Evolutionary conservation across 2,113 vertebrate species (phyloP), one percentile per base, ranked within the genome.

Genomic region (Pelobates fuscus): DNA sequence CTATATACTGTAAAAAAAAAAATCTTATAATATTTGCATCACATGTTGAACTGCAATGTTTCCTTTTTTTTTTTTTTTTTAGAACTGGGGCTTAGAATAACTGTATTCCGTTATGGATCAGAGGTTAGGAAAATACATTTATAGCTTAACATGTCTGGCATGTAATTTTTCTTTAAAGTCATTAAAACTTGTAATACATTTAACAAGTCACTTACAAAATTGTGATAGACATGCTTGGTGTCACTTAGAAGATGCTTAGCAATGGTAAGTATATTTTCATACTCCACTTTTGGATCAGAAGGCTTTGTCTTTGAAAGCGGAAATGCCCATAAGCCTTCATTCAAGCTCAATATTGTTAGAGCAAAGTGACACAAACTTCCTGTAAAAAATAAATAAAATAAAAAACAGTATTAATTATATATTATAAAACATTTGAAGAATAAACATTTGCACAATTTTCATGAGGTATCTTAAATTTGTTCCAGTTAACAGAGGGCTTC

Each of bases 131-230:
- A n/a, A n/a, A n/a, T n/a, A n/a, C n/a, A n/a, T n/a, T n/a, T n/a
- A n/a, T n/a, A n/a, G n/a, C n/a, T n/a, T n/a, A n/a, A n/a, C n/a
- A n/a, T n/a, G n/a, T n/a, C n/a, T n/a, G n/a, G n/a, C n/a, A n/a
- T n/a, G n/a, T n/a, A n/a, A n/a, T n/a, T n/a, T n/a, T n/a, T n/a
- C n/a, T n/a, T n/a, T n/a, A n/a, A n/a, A n/a, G n/a, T n/a, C n/a
- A n/a, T n/a, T n/a, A n/a, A n/a, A n/a, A n/a, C n/a, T n/a, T n/a
- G n/a, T n/a, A n/a, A n/a, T n/a, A n/a, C n/a, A n/a, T n/a, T n/a
- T n/a, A n/a, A n/a, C n/a, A n/a, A n/a, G n/a, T n/a, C 32, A 82
- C 81, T 78, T 78, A 82, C 81, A 57, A 82, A 78, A 24, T 77
- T 79, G 24, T 61, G 67, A 60, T 77, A 74, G 17, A 78, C 49